These are phyloP conservation scores for Stomorhina lunata DNA, from an alignment of 2,888 invertebrate genomes.

Conservation along the genomic window DNA sequence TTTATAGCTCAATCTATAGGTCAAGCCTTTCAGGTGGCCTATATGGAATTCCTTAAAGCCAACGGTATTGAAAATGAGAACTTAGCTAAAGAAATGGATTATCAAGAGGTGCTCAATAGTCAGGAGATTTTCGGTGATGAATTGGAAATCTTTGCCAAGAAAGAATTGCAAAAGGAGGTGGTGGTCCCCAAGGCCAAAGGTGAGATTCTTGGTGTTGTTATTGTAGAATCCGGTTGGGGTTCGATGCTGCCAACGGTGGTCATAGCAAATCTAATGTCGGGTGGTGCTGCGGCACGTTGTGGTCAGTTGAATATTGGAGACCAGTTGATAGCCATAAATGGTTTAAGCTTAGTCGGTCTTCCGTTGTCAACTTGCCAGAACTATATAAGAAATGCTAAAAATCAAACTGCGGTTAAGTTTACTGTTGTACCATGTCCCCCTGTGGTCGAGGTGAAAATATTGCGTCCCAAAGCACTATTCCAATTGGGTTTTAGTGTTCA, in stretches of 20 bases:
- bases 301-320: conserved; percentile 99
- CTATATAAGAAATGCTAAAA: conserved; percentile 99
- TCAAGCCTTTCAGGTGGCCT: conserved; percentile 99
- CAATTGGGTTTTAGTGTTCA: conserved; percentile 99
- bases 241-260: conserved; percentile 99
- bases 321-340: conserved; percentile 99
- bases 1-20: conserved; percentile 99
- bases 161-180: conserved; percentile 98
- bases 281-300: conserved; percentile 98
- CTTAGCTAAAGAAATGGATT: conserved; percentile 99
- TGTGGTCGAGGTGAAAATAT: conserved; percentile 99
- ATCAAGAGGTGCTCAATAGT: conserved; percentile 99
- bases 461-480: conserved; percentile 99
- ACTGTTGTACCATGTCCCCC: conserved; percentile 99
- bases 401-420: conserved; percentile 98
- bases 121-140: conserved; percentile 99
- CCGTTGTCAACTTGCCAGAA: conserved; percentile 99
- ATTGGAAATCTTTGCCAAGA: conserved; percentile 98
- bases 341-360: conserved; percentile 97
- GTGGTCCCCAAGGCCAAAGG: conserved; percentile 99
- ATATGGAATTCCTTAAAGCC: conserved; percentile 99
- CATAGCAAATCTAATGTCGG: conserved; percentile 97
- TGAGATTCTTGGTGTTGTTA: conserved; percentile 98
- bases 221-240: conserved; percentile 99
- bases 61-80: conserved; percentile 99